Base-by-base conservation (phyloP, 2,797 vertebrate genomes). In the Phataginus tetradactyla region DNA sequence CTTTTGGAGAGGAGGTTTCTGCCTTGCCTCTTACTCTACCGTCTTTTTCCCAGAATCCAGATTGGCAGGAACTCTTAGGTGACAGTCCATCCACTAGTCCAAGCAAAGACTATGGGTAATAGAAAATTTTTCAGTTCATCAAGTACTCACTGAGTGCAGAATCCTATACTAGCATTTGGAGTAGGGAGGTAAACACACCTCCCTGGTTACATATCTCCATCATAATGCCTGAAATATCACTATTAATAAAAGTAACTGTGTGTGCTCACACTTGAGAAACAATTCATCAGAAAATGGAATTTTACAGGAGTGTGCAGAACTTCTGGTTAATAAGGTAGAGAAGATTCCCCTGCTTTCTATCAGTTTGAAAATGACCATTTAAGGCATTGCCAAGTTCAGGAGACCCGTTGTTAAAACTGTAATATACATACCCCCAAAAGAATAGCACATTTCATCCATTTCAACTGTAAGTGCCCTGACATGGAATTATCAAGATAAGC, bases 381-480 rank as follows among this genome's bases (percentile, higher is more conserved):
- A 86, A 94, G 51, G 20, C 75, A 79, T 29, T 84, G 27, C 39
- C 75, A 55, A 21, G 32, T 77, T 69, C 68, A 87, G 59, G 75
- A 86, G 3, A 71, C 34, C n/a, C 71, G 51, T 32, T 81, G 34
- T 94, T 84, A 92, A 64, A 96, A 86, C 42, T 57, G 11, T 81
- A 94, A 95, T 57, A 8, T 81, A 94, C 93, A 51, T 90, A 89
- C 27, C 37, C 80, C 80, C 63, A 74, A 86, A 96, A 77, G 80
- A 96, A 94, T 84, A 86, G 25, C 64, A 69, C 20, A 34, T 86
- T 90, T 87, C 86, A 95, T 95, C 88, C 42, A 71, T 78, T 80
- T 81, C 42, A 94, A 8, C 23, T 77, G 1, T 69, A 75, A 84
- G 29, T 78, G 42, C 45, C 12, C 79, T 68, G 45, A 49, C 51